Conservation (phyloP, 2,888 invertebrate species). For the Meta bourneti region DNA sequence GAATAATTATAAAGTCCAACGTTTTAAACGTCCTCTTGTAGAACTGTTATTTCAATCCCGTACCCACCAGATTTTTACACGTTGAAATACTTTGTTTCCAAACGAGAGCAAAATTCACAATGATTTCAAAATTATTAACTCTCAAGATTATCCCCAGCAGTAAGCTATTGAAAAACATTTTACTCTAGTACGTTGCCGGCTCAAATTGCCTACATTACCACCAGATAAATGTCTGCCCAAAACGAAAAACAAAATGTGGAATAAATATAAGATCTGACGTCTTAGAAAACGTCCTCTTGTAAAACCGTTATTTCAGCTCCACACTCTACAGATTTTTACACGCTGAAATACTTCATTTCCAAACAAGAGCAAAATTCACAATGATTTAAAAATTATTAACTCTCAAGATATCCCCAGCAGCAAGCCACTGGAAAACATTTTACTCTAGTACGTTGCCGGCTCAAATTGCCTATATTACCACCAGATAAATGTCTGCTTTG, state of each 20-base stretch:
- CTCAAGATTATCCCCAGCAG: conserved; percentile 1
- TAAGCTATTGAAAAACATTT: conserved; percentile 27
- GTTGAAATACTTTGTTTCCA: background rate
- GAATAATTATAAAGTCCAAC: conserved; percentile 41
- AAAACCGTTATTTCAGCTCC: background rate
- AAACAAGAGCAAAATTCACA: background rate
- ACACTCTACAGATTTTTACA: background rate
- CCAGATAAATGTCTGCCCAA: conserved; percentile 36
- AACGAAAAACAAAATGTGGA: conserved; percentile 3
- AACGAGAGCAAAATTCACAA: background rate
- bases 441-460: conserved; percentile 35
- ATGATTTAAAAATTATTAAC: conserved; percentile 25
- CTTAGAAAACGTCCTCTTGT: background rate
- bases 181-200: conserved; percentile 34
- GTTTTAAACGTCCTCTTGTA: background rate
- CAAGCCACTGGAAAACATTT: conserved; percentile 30
- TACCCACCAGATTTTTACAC: background rate
- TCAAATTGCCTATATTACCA: conserved; percentile 59
- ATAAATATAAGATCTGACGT: conserved; percentile 35
- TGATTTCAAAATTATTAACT: conserved; percentile 25
- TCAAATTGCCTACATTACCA: conserved; percentile 55
- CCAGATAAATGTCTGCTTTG: conserved; percentile 49
- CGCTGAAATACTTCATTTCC: background rate
- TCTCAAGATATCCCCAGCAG: conserved; percentile 15
- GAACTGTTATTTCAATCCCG: background rate